Evolutionary conservation across 2,113 vertebrate species (phyloP), one percentile per base, ranked within the genome.

Genomic region (Fregetta grallaria): DNA sequence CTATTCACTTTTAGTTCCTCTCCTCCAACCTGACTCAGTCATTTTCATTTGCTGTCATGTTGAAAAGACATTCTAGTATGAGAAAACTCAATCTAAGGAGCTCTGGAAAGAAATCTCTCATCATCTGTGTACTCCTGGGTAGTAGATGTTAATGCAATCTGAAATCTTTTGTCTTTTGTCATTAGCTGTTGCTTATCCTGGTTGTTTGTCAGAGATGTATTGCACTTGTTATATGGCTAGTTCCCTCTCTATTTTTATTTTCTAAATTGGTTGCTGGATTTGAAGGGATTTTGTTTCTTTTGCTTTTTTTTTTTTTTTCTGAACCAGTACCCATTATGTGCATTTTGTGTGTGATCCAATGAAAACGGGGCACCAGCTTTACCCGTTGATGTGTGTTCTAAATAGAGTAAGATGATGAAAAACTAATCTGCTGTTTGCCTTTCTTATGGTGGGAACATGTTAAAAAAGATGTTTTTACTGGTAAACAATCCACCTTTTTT

Each of bases 151-250:
- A 96, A 95, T 63, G n/a, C 55, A 92, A 76, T 78, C 77, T 94
- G 86, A 95, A 94, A 93, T 88, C 16, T 88, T 92, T 75, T 94
- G 80, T 90, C 86, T 90, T 94, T 66, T 88, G 45, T 88, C 65
- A 81, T 92, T 84, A 91, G 73, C 66, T 89, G 22, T 62, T 88
- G 32, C 65, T 77, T 87, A 42, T 81, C 50, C 75, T 86, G 27
- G 34, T 53, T 88, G 34, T n/a, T 95, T 92, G 81, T 90, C 65
- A 95, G 73, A 83, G 74, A 83, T 44, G 18, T 32, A 74, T 77
- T 83, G 29, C 30, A 63, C 23, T 94, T 94, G 78, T 66, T 95
- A 58, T 56, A 13, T 76, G 53, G 29, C 67, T 88, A 71, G 55
- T 70, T 70, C 58, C 29, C 26, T 74, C 20, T 81, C 79, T 88